A percentile compares a stretch with the other conserved stretches of the same genome.
These are phyloP conservation scores for Tachycineta bicolor DNA, from an alignment of 2,113 vertebrate genomes.

Conservation along the genomic window DNA sequence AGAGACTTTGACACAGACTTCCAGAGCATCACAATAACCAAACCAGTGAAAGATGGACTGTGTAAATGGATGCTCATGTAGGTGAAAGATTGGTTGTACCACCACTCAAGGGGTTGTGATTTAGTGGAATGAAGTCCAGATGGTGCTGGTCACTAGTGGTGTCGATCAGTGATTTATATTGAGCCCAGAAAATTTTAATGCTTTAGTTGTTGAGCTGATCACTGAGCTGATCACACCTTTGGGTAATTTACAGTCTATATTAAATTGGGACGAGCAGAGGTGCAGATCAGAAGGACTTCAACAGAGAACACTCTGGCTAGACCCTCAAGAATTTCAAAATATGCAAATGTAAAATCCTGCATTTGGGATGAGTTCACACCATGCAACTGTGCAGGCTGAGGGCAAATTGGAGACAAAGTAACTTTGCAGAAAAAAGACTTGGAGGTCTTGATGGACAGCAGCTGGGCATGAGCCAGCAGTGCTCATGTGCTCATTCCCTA, in stretches of 20 bases:
- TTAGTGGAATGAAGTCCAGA: not conserved
- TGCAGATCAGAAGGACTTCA: not conserved
- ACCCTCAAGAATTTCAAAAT: not conserved
- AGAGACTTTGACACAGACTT: not conserved
- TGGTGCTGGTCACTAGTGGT: not conserved
- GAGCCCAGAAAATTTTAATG: not conserved
- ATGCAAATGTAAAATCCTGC: not conserved
- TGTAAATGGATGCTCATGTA: not conserved
- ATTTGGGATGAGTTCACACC: not conserved
- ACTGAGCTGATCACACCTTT: not conserved
- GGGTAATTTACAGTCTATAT: not conserved
- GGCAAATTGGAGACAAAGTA: not conserved
- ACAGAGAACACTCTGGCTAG: not conserved
- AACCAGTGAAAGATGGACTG: not conserved
- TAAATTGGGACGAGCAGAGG: not conserved
- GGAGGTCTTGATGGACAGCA: not conserved
- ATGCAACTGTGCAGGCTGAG: not conserved
- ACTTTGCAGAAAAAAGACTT: not conserved
- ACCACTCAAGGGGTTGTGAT: not conserved
- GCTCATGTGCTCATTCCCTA: not conserved
- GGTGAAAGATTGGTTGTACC: not conserved
- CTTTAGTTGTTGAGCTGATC: not conserved
- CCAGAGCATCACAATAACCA: not conserved
- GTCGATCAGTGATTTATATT: not conserved
- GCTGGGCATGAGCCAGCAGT: not conserved